Conservation (phyloP, 53 echinoderm and acorn worm genomes). For the Echinarachnius parma region DNA sequence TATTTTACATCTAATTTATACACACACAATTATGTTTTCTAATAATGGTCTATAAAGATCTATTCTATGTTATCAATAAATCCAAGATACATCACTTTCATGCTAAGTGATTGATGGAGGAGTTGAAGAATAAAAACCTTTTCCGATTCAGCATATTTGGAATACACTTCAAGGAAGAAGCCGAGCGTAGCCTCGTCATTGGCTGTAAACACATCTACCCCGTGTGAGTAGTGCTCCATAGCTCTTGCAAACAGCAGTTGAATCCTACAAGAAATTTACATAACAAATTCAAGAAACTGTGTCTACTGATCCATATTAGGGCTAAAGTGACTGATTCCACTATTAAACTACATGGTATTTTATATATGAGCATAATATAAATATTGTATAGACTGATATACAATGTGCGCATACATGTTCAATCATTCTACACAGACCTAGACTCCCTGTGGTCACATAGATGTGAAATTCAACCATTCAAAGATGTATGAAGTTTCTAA, state of each 20-base stretch:
- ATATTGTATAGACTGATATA: too few species aligned
- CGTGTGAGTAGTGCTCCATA: constrained; percentile 82
- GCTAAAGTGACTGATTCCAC: too few species aligned
- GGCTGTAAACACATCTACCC: constrained; percentile 59
- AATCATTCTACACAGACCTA: too few species aligned
- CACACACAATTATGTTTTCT: too few species aligned
- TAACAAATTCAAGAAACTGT: neutral
- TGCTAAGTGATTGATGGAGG: constrained; percentile 73
- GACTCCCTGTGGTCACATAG: too few species aligned
- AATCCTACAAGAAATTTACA: constrained; percentile 39
- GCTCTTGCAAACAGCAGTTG: constrained; percentile 86
- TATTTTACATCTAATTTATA: too few species aligned
- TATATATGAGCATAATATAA: too few species aligned
- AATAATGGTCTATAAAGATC: too few species aligned
- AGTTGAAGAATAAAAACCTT: constrained; percentile 56
- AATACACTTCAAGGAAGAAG: constrained; percentile 87
- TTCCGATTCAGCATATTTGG: constrained; percentile 83
- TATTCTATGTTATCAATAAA: constrained; percentile 80
- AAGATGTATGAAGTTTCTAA: too few species aligned
- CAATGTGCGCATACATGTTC: too few species aligned
- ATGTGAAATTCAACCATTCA: too few species aligned
- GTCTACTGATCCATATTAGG: neutral
- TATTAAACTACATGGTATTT: too few species aligned
- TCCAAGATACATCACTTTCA: constrained; percentile 74
- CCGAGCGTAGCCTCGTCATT: constrained; percentile 66